Evolutionary conservation across 37 sponge, comb jelly and placozoan genomes (phyloP), one percentile per base, ranked within the genome.

Genomic region (Ephydatia muelleri): DNA sequence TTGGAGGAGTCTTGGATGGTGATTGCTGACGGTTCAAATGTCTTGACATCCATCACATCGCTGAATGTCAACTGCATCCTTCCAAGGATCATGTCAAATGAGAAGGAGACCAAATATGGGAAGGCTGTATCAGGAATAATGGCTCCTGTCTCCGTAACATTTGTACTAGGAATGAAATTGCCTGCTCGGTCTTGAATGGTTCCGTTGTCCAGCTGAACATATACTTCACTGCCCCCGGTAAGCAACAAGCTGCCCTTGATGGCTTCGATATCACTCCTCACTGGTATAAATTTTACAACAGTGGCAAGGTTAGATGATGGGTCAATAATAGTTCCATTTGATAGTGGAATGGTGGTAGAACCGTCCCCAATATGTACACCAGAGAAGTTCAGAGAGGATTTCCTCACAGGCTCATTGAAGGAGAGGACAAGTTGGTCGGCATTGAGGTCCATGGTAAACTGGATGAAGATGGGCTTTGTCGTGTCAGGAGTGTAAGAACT

Each of bases 21-120:
- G 43, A 97, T 75, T 19, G 97, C 92, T 65, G 93, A 80, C 0
- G 88, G 47, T 35, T 88, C 84, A 78, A 97, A 89, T 3, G 97
- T 94, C n/a, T 34, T 34, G 29, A 85, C 79, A 68, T 90, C 49
- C 19, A 97, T 93, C 5, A 97, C 93, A 89, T 97, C 97, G 34
- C 83, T 94, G 77, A 94, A 97, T 2, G 91, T 94, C 67, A 97
- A 71, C 30, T 81, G 85, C 47, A 97, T 82, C 16, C 23, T 49
- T 22, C 93, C 95, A 33, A 83, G 84, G 29, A 90, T 92, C 71
- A 97, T 92, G 75, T 94, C 88, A 33, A 97, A 84, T 3, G 82
- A 70, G 38, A 88, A 97, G 28, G 82, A 89, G 21, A 65, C 14
- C 9, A 97, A 71, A 43, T 91, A 84, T 5, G 97, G 93, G 57